phyloP scores from a whole-genome alignment of 2,888 invertebrate species.

The Hydraecia micacea region DNA sequence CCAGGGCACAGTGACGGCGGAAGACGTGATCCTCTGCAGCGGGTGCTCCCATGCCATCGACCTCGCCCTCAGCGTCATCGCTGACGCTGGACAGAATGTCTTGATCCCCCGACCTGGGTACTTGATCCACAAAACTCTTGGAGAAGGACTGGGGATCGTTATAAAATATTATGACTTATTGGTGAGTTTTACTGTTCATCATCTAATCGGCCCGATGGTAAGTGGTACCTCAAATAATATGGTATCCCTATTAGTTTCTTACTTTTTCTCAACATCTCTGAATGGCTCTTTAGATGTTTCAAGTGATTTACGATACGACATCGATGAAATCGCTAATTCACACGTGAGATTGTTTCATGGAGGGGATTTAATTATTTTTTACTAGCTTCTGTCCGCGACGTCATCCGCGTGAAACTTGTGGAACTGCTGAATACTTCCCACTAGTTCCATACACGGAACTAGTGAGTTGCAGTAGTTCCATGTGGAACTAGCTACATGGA shows the following conservation, averaged over 20 bases:
- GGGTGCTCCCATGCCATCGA: conserved; percentile 99
- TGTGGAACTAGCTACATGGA: too few species aligned
- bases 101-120: conserved; percentile 98
- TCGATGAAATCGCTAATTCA: neutral
- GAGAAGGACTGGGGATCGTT: conserved; percentile 94
- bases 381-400: too few species aligned
- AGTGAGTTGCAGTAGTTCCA: too few species aligned
- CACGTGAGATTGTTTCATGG: neutral
- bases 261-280: neutral
- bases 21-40: conserved; percentile 97
- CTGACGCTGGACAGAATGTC: conserved; percentile 97
- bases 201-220: neutral
- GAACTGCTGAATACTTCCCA: too few species aligned
- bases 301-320: neutral
- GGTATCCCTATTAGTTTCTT: neutral
- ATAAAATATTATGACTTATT: conserved; percentile 93
- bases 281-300: neutral
- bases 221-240: neutral
- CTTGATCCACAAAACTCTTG: conserved; percentile 96
- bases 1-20: conserved; percentile 87
- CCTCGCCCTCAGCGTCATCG: conserved; percentile 96
- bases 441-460: too few species aligned
- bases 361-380: neutral
- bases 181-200: conserved; percentile 82
- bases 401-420: too few species aligned